Evolutionary conservation across 1,140 invertebrate species (phyloP).

Genomic region (Hesperophylax magnus): DNA sequence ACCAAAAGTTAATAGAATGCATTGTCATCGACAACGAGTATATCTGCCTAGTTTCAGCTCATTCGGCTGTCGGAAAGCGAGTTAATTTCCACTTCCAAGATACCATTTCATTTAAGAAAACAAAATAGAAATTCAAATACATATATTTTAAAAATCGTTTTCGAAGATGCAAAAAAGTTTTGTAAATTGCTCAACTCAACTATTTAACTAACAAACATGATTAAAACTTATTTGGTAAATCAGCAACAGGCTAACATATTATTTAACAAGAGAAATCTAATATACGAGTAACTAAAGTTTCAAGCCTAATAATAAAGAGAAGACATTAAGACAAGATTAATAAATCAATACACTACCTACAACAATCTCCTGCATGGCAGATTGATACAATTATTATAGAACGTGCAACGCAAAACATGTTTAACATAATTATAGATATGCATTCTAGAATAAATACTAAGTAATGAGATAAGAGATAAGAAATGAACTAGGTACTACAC

Average conservation of each 20-base stretch:
- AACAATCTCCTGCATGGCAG: too few relatives aligned
- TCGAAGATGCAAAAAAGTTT: too few relatives aligned
- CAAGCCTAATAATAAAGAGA: not conserved
- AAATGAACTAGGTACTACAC: not conserved
- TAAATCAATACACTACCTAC: not conserved
- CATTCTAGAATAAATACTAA: not conserved
- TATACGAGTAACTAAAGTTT: too few relatives aligned
- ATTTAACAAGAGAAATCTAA: not conserved
- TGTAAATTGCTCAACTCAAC: too few relatives aligned
- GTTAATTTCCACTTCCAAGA: too few relatives aligned
- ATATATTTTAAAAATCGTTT: too few relatives aligned
- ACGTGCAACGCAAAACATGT: not conserved
- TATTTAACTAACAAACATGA: not conserved
- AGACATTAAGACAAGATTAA: not conserved
- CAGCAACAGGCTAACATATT: not conserved
- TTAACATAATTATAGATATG: not conserved
- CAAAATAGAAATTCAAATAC: too few relatives aligned
- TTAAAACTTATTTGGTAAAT: not conserved
- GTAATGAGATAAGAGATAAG: slow-evolving; percentile 6
- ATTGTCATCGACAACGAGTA: too few relatives aligned
- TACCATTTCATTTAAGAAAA: too few relatives aligned
- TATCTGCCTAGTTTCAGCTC: too few relatives aligned
- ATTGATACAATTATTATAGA: not conserved
- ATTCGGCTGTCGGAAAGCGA: too few relatives aligned
- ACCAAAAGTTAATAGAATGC: too few relatives aligned